Evolutionary conservation across 2,888 invertebrate species (phyloP).

Genomic region (Agriopis aurantiaria): DNA sequence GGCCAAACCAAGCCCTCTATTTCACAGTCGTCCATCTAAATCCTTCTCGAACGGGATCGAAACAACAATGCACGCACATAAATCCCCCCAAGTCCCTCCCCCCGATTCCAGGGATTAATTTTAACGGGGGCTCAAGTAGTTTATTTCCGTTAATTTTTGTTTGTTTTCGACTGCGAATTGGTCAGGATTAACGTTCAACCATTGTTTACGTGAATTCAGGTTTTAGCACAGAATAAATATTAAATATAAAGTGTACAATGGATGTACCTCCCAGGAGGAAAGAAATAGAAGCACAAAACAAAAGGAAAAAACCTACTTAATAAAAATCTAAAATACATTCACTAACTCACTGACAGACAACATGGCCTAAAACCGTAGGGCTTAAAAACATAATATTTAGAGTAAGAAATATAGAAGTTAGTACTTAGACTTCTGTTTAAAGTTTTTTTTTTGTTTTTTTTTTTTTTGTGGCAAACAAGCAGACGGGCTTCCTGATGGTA

Average conservation of each 20-base stretch:
- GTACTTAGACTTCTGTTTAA: too few relatives aligned
- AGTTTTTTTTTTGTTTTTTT: too few relatives aligned
- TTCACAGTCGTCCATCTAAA: conserved; percentile 3
- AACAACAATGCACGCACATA: conserved; percentile 19
- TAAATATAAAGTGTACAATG: not conserved
- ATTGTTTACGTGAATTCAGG: conserved; percentile 17
- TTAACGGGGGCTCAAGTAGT: conserved; percentile 38
- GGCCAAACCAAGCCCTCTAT: not conserved
- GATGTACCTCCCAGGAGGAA: too few relatives aligned
- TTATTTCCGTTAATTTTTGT: conserved; percentile 39
- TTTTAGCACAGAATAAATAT: not conserved
- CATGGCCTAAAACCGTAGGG: too few relatives aligned
- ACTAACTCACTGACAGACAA: too few relatives aligned
- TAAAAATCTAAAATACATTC: too few relatives aligned
- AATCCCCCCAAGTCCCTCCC: conserved; percentile 15
- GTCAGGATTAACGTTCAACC: conserved; percentile 16
- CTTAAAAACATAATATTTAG: too few relatives aligned
- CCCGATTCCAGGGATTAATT: conserved; percentile 43
- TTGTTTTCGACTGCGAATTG: conserved; percentile 28
- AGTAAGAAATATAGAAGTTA: too few relatives aligned
- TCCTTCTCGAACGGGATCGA: conserved; percentile 7
- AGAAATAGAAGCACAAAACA: too few relatives aligned
- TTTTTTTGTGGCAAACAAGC: too few relatives aligned
- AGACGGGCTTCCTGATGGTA: too few relatives aligned
- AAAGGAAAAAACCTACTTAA: too few relatives aligned